These are phyloP conservation scores for Cacoxenus indagator DNA, from an alignment of 2,888 invertebrate genomes.

Conservation along the genomic window DNA sequence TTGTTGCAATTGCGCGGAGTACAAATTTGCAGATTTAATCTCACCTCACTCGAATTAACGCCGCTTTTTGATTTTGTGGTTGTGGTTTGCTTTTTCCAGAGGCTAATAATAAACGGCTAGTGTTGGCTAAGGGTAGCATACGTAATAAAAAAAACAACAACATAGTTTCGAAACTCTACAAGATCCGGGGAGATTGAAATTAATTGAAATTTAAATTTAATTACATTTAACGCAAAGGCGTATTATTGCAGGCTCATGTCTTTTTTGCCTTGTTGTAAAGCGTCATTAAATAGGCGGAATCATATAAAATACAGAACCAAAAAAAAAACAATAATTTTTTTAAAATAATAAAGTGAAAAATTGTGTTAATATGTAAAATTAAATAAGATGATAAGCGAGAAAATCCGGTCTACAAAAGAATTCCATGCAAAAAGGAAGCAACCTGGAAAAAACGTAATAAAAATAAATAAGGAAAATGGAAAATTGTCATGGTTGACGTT, in stretches of 20 bases:
- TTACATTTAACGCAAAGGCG: no score
- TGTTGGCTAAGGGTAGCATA: background rate
- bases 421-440: background rate
- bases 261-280: background rate
- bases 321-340: background rate
- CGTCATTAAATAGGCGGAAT: background rate
- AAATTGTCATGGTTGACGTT: no score
- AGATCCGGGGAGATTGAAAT: no score
- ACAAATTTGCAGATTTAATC: no score
- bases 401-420: conserved; percentile 26
- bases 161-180: no score
- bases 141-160: no score
- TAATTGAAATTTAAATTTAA: background rate
- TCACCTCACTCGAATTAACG: no score
- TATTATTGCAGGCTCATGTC: background rate
- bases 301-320: background rate
- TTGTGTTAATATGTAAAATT: conserved; percentile 51
- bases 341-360: background rate
- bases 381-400: conserved; percentile 56
- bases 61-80: background rate
- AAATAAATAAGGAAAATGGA: conserved; percentile 1
- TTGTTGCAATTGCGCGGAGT: no score
- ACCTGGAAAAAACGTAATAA: background rate
- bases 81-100: background rate
- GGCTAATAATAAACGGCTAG: background rate